phyloP scores from a whole-genome alignment of 2,113 vertebrate species.

The Pelvicachromis taeniatus region DNA sequence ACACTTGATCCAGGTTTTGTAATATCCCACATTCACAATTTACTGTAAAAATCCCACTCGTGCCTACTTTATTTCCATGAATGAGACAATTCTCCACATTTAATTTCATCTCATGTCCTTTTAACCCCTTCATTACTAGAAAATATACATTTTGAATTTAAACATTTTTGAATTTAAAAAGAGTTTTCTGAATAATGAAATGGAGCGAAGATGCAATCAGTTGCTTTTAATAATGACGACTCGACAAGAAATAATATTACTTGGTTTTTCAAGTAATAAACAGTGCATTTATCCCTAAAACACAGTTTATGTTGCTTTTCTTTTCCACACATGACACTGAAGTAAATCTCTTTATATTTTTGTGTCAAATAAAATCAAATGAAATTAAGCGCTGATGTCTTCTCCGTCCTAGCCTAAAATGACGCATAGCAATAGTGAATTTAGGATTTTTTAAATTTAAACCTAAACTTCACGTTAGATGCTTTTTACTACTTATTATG shows the following conservation, averaged over 20 bases:
- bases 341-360: neutral
- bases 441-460: neutral
- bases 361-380: neutral
- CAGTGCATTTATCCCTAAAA: neutral
- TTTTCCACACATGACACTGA: neutral
- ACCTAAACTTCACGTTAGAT: neutral
- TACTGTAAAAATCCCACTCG: neutral
- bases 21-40: neutral
- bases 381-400: neutral
- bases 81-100: neutral
- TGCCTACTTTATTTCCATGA: neutral
- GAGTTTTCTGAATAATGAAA: neutral
- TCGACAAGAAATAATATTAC: neutral
- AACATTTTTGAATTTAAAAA: neutral
- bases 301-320: neutral
- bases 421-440: neutral
- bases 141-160: neutral
- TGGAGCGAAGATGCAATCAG: neutral
- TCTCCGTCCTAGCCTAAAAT: neutral
- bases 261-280: neutral
- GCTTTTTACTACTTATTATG: neutral
- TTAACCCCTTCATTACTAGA: neutral
- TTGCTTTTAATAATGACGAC: neutral
- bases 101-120: neutral
- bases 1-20: neutral